Conservation (phyloP, 2,113 vertebrate genomes). For the Ictalurus furcatus region DNA sequence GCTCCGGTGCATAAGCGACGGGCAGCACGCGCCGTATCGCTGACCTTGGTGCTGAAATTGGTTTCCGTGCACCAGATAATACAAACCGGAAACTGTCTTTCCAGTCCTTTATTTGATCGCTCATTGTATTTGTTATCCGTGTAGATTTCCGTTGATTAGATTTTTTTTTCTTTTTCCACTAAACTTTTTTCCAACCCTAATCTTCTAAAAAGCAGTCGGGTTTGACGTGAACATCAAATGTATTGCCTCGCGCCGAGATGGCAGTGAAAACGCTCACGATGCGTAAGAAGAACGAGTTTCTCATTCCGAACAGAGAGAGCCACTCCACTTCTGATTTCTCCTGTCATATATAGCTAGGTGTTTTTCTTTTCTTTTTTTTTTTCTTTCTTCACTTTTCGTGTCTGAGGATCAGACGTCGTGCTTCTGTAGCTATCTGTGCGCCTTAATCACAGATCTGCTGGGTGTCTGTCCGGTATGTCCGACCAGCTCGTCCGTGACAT, state of each 20-base stretch:
- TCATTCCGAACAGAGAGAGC: slow-evolving; percentile 67
- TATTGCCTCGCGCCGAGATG: slow-evolving; percentile 68
- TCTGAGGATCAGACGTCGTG: slow-evolving; percentile 44
- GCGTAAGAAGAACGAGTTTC: slow-evolving; percentile 68
- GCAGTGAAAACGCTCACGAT: slow-evolving; percentile 68
- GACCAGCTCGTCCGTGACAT: slow-evolving; percentile 72
- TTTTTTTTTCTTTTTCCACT: not conserved
- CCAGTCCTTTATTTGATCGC: not conserved
- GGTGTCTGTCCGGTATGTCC: slow-evolving; percentile 75
- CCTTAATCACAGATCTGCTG: slow-evolving; percentile 53
- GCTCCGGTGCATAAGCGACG: slow-evolving; percentile 31
- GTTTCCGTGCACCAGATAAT: slow-evolving; percentile 31
- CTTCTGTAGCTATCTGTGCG: slow-evolving; percentile 40
- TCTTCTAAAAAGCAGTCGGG: slow-evolving; percentile 7
- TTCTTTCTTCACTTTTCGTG: not conserved
- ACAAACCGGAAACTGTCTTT: not conserved
- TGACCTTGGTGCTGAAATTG: slow-evolving; percentile 86
- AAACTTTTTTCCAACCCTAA: slow-evolving; percentile 21
- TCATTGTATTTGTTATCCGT: not conserved
- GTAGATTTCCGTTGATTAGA: not conserved
- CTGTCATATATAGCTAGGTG: slow-evolving; percentile 49
- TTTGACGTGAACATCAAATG: slow-evolving; percentile 23
- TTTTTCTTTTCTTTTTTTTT: slow-evolving; percentile 29
- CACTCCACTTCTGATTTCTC: slow-evolving; percentile 68
- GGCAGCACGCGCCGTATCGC: slow-evolving; percentile 63